Base-by-base conservation (phyloP, 2,113 vertebrate genomes). In the Microcebus lehilahytsara region DNA sequence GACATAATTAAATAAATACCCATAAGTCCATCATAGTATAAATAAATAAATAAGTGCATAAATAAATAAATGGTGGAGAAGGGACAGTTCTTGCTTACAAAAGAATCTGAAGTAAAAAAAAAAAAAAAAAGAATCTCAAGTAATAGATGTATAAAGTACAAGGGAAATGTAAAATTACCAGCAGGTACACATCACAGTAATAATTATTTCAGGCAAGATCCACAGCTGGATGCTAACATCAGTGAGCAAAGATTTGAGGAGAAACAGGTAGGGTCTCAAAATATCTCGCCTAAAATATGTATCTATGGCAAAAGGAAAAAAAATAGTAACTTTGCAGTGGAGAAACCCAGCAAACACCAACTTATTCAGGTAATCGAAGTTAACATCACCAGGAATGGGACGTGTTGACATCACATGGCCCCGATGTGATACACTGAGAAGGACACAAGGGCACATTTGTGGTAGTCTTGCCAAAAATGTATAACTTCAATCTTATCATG, bases 1-100 rank as follows among this genome's bases (percentile, higher is more conserved):
- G 25, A 66, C n/a, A 92, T 14, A 88, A 95, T 74, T 85, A 77
- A 92, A 60, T 77, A 80, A 94, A 85, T 62, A 85, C 46, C n/a
- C 42, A 69, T 23, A 12, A 74, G 42, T 75, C 53, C 13, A 88
- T 62, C 72, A 32, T 75, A n/a, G 66, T 71, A 75, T 64, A 94
- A 93, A 69, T 83, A 60, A 80, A 81, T 83, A 62, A 81, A 75
- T 67, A 64, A 71, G 72, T 22, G 5, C 30, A 60, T 42, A 56
- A 85, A 53, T 72, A 64, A 89, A 64, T 80, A 53, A 81, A 81
- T 10, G 3, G 27, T 16, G 3, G 27, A 72, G 34, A 74, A 90
- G 7, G 9, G 56, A 80, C 42, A 91, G 27, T 60, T 75, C 46
- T 91, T 94, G 51, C 89, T 96, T 93, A 95, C 16, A 81, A 42